A percentile compares a stretch with the other conserved stretches of the same genome.
Conservation (phyloP, 2,797 vertebrate species). For the Leucoraja ocellata region DNA sequence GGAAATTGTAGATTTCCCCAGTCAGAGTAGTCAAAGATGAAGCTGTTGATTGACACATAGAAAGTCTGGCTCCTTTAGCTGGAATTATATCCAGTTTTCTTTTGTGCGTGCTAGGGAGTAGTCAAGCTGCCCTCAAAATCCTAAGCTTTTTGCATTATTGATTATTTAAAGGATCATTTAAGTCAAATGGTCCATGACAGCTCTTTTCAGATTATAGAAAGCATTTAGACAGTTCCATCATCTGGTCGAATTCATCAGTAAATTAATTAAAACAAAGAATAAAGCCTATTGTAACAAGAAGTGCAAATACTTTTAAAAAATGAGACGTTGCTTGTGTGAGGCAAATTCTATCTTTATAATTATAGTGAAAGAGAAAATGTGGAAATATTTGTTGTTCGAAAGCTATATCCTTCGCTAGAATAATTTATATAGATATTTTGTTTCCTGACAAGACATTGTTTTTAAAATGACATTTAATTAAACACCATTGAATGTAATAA, state of each 20-base stretch:
- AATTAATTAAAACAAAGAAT: not conserved
- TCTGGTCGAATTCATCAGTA: not conserved
- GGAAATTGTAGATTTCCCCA: slow-evolving; percentile 38
- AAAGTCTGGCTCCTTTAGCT: slow-evolving; percentile 6
- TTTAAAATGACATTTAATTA: not conserved
- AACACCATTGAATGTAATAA: not conserved
- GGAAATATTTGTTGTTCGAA: not conserved
- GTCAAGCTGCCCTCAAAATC: slow-evolving; percentile 3
- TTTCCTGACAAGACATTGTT: not conserved
- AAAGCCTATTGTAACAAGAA: not conserved
- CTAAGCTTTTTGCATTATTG: slow-evolving; percentile 23
- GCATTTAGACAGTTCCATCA: not conserved
- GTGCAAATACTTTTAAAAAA: not conserved
- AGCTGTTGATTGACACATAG: slow-evolving; percentile 33
- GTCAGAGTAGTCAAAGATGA: slow-evolving; percentile 28
- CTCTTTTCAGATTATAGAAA: slow-evolving; percentile 29
- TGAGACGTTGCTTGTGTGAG: not conserved
- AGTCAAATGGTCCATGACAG: slow-evolving; percentile 34
- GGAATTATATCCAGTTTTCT: slow-evolving; percentile 17
- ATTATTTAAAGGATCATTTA: slow-evolving; percentile 35
- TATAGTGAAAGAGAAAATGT: not conserved
- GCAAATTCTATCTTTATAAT: not conserved
- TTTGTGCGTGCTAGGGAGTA: not conserved
- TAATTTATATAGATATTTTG: not conserved
- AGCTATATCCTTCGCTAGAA: not conserved